Evolutionary conservation across 2,888 invertebrate genomes (phyloP).

Genomic region (Disparrhopalites patrizii): DNA sequence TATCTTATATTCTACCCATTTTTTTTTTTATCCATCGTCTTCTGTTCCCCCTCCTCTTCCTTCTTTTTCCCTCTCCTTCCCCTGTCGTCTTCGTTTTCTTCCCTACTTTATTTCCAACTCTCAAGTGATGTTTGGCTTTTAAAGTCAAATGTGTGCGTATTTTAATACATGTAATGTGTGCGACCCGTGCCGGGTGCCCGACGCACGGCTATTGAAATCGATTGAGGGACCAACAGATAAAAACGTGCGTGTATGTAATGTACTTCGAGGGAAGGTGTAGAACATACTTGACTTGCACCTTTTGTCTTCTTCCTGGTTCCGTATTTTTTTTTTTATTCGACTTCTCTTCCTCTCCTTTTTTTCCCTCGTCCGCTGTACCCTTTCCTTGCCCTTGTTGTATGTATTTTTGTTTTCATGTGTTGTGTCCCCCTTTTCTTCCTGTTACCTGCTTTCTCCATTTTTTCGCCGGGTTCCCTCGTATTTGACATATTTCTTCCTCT

Average conservation of each 20-base stretch:
- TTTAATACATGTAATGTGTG: not conserved
- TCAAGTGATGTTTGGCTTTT: not conserved
- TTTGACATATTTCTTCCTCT: too few species aligned
- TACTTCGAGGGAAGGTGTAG: not conserved
- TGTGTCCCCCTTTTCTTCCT: too few species aligned
- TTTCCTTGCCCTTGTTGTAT: not conserved
- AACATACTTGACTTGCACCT: not conserved
- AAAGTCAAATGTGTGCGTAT: not conserved
- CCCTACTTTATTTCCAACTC: not conserved
- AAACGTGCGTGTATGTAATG: not conserved
- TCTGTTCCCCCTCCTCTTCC: not conserved
- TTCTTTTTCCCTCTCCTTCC: not conserved
- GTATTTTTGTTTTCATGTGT: not conserved
- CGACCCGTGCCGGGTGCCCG: not conserved
- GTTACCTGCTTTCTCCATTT: too few species aligned
- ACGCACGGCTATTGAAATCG: slow-evolving; percentile 6
- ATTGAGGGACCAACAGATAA: slow-evolving; percentile 6
- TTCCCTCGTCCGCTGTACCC: not conserved
- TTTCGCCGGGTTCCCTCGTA: too few species aligned
- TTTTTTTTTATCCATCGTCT: not conserved
- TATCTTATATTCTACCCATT: too few species aligned
- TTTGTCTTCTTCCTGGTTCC: too few species aligned
- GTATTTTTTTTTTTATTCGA: too few species aligned
- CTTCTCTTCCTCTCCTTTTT: slow-evolving; percentile 2
- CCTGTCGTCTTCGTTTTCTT: not conserved